Conservation (phyloP, 1,140 invertebrate species). For the Pollicipes pollicipes region DNA sequence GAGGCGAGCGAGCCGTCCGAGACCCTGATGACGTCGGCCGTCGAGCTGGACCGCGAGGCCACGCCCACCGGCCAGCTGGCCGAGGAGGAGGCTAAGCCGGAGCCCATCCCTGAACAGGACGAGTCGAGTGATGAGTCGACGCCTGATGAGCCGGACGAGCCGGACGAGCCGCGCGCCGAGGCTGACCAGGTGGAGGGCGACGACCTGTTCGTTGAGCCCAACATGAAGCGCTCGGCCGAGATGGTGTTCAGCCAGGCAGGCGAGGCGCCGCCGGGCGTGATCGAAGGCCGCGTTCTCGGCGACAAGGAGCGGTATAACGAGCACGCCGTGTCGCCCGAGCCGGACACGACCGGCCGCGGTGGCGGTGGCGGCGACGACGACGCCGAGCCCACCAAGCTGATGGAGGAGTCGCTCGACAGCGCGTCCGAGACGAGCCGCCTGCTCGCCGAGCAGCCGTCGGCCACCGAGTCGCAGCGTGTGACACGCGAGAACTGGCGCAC, state of each 20-base stretch:
- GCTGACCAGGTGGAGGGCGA: not conserved
- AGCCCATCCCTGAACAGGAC: conserved; percentile 12
- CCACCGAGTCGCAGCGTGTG: not conserved
- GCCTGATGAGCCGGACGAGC: not conserved
- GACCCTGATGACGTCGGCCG: conserved; percentile 59
- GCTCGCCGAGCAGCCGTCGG: not conserved
- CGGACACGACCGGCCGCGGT: no score
- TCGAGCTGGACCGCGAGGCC: conserved; percentile 33
- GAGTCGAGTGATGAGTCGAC: not conserved
- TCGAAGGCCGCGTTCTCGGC: not conserved
- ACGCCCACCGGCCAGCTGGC: conserved; percentile 24
- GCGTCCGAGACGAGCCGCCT: not conserved
- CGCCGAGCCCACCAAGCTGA: not conserved
- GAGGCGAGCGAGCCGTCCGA: conserved; percentile 73
- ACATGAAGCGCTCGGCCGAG: conserved; percentile 70
- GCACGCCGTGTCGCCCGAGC: not conserved
- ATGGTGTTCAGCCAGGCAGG: conserved; percentile 47
- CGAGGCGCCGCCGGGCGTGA: conserved; percentile 9
- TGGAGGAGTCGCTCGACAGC: conserved; percentile 2
- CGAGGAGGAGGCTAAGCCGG: conserved; percentile 22
- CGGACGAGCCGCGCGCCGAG: not conserved
- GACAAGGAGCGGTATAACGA: conserved; percentile 1
- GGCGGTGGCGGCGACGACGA: not conserved
- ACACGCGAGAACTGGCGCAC: not conserved
- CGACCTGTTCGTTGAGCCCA: conserved; percentile 16